Evolutionary conservation across 2,113 vertebrate species (phyloP).

Genomic region (Numenius arquata): DNA sequence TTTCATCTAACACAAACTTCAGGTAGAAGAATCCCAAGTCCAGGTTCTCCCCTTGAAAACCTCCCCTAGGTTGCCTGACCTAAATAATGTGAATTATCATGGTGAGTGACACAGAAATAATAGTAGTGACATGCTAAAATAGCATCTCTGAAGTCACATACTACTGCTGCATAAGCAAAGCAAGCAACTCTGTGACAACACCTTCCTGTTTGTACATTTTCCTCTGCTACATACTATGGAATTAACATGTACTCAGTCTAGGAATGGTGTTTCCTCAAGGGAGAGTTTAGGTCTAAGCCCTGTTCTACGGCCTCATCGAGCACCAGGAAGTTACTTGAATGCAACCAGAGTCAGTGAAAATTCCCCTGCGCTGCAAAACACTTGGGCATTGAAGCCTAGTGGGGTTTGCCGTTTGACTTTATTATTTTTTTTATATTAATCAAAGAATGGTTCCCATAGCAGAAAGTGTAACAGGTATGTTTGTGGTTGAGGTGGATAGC

Average conservation of each 20-base stretch:
- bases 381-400: not conserved
- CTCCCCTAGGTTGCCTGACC: not conserved
- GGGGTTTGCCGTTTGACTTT: not conserved
- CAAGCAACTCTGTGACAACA: not conserved
- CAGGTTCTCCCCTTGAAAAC: not conserved
- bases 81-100: not conserved
- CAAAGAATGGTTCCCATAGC: not conserved
- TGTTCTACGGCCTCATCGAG: not conserved
- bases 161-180: not conserved
- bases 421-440: too few species aligned
- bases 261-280: not conserved
- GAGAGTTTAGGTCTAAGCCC: not conserved
- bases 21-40: not conserved
- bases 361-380: not conserved
- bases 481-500: not conserved
- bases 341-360: not conserved
- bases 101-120: not conserved
- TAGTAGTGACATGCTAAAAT: too few species aligned
- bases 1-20: too few species aligned
- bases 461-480: not conserved
- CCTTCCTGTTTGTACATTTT: fast-evolving
- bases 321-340: not conserved
- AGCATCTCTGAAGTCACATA: not conserved
- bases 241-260: too few species aligned
- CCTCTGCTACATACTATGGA: not conserved